Evolutionary conservation across 1,140 invertebrate genomes (phyloP).

Genomic region (Apis cerana): DNA sequence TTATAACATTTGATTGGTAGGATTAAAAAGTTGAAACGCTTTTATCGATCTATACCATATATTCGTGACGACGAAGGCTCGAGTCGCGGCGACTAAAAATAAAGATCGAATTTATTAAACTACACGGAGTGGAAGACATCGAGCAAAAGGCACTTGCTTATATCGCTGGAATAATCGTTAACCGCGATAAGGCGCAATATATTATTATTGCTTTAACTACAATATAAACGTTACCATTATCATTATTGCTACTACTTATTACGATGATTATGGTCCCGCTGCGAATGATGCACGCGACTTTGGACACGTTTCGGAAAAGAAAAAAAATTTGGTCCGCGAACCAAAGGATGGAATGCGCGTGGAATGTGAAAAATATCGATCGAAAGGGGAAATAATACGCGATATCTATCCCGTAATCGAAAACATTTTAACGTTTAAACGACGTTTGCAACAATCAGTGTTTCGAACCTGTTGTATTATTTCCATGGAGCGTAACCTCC

Average conservation of each 20-base stretch:
- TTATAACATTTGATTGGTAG: not conserved
- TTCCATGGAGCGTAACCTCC: no score
- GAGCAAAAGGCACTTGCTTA: slow-evolving; percentile 34
- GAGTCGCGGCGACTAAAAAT: not conserved
- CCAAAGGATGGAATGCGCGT: slow-evolving; percentile 4
- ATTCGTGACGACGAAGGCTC: not conserved
- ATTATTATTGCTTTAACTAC: slow-evolving; percentile 17
- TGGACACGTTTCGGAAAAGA: no score
- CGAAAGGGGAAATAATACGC: no score
- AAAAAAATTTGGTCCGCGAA: not conserved
- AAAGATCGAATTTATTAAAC: slow-evolving; percentile 17
- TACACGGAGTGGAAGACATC: slow-evolving; percentile 35
- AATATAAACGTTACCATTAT: not conserved
- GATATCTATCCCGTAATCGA: no score
- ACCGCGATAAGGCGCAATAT: slow-evolving; percentile 24
- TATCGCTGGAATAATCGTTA: slow-evolving; percentile 28
- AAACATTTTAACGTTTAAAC: no score
- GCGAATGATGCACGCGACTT: not conserved
- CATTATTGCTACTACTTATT: slow-evolving; percentile 24
- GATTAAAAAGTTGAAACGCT: not conserved
- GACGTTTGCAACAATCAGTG: no score
- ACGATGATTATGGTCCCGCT: slow-evolving; percentile 1
- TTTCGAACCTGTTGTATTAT: no score
- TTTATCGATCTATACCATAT: not conserved
- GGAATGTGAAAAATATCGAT: slow-evolving; percentile 32